Base-by-base conservation (phyloP, 1,140 invertebrate genomes). In the Diploscapter pachys region DNA sequence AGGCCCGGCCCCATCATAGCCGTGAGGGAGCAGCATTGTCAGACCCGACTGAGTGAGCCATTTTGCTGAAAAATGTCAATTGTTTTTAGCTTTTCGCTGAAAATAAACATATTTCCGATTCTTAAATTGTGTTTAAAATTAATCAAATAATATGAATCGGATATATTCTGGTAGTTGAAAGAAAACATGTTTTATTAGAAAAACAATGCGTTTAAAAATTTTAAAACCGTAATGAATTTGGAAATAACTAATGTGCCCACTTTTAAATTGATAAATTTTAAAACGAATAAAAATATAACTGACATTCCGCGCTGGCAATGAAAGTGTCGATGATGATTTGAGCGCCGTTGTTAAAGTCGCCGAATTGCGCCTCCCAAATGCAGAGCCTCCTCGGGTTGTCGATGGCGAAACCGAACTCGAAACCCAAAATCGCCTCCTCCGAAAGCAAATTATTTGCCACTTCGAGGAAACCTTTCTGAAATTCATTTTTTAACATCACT, bases 331-430 rank as follows among this genome's bases (percentile, higher is more conserved):
- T 93, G 48, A 95, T 92, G 69, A 95, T 92, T 88, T 99, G 96
- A 3, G 96, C 96, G 9, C 94, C 94, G 86, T 97, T 99, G 87
- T 94, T 96, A 86, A 91, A 91, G 85, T 99, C 96, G 0, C 96
- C 96, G 86, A 99, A 99, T 86, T 99, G 96, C 3, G 96, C 95
- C 87, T 99, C 96, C 96, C 96, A 99, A 61, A 99, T 92, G 5
- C 91, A 89, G 11, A 99, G 88, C 76, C 91, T 91, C 13, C 91
- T 89, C 0, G 92, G 92, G 81, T 88, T 89, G 85, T 95, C 90
- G 53, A 92, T 88, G 84, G 93, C 90, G 63, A 84, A 80, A 4
- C 90, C 94, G 85, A 96, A 98, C 85, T 98, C 96, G 86, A 91
- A 98, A 0, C 91, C 95, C 54, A 99, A 86, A n/a, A 98, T 94